Evolutionary conservation across 2,797 vertebrate genomes (phyloP).

Genomic region (Spinibarbus caldwelli): DNA sequence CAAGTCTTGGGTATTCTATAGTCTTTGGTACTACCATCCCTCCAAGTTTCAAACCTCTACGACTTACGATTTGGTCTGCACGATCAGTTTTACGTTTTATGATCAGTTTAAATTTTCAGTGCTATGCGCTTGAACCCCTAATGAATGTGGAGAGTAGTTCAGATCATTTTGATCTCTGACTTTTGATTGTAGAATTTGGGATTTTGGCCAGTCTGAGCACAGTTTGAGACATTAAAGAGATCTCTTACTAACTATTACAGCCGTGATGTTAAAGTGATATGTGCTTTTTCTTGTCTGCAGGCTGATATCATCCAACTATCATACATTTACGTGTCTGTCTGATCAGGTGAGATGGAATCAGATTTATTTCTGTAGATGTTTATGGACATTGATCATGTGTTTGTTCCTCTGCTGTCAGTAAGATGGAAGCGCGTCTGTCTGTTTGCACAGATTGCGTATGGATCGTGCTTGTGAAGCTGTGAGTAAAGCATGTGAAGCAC

Average conservation of each 20-base stretch:
- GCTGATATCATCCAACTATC: not conserved
- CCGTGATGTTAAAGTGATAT: not conserved
- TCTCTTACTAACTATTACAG: not conserved
- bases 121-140: not conserved
- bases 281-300: not conserved
- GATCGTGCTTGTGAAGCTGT: slow-evolving; percentile 20
- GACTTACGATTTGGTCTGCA: no score
- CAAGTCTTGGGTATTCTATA: no score
- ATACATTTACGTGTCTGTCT: not conserved
- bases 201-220: no score
- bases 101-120: no score
- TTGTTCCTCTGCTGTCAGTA: not conserved
- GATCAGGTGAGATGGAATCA: not conserved
- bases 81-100: no score
- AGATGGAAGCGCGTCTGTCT: not conserved
- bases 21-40: no score
- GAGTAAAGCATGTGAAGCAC: slow-evolving; percentile 33
- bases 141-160: not conserved
- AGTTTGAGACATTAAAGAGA: not conserved
- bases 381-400: not conserved
- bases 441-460: slow-evolving; percentile 33
- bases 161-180: not conserved
- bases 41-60: no score
- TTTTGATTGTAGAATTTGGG: not conserved
- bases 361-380: not conserved